Evolutionary conservation across 2,113 vertebrate species (phyloP), one percentile per base, ranked within the genome.

Genomic region (Halichoerus grypus): DNA sequence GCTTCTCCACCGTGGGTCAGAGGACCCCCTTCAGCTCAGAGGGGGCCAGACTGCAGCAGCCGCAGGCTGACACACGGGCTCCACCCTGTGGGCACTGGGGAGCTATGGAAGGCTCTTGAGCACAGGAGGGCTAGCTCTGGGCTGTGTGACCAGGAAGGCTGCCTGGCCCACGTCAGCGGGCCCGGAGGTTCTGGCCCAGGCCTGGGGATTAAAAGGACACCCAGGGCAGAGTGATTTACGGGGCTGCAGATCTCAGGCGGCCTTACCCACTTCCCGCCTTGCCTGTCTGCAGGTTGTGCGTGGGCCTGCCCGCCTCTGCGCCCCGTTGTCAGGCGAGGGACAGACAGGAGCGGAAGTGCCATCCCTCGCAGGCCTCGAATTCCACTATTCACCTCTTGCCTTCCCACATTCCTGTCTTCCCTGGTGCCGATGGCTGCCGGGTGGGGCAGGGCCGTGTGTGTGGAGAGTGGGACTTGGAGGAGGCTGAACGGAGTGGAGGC

Each of bases 321-420:
- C 49, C n/a, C 26, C 2, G 5, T 7, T 51, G 24, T 53, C 21
- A n/a, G 67, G 72, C 0, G 1, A 42, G 51, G 61, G 69, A 51
- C 57, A 57, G 49, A 83, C 59, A 51, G 36, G 26, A 0, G n/a
- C 86, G 71, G 86, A 97, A 89, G 80, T 89, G 84, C 88, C 84
- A 4, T 74, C 36, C 94, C 57, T 10, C 39, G 22, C 46, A 59
- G 55, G 57, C 88, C 80, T 69, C 53, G 69, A 88, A 57, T 91
- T 87, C 69, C 69, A 31, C 69, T 10, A 13, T 13, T 39, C 81
- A 71, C 19, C 65, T 42, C 46, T 31, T 18, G 33, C 51, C 67
- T 33, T 11, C 65, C 7, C 7, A 28, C 42, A 49, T 57, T 93
- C 69, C 49, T 36, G 61, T 31, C 51, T 80, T 61, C 36, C 8